Evolutionary conservation across 2,888 invertebrate species (phyloP).

Genomic region (Chrysodeixis includens): DNA sequence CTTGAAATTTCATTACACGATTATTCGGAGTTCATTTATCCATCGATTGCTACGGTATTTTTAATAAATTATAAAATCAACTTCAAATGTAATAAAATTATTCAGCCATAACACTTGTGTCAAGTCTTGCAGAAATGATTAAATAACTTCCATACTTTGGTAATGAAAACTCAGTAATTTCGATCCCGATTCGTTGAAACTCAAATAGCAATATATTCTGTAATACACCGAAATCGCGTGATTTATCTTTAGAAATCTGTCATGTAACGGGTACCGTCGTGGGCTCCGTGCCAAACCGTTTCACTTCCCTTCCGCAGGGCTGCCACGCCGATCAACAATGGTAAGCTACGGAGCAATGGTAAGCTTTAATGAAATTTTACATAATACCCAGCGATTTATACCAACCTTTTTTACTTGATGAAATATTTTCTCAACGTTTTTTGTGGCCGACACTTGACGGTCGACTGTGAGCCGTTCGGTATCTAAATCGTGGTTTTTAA

Average conservation of each 20-base stretch:
- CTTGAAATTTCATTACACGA: too few species aligned
- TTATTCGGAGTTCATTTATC: background rate
- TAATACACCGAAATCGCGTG: constrained; percentile 36
- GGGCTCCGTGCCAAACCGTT: constrained; percentile 65
- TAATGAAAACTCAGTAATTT: constrained; percentile 10
- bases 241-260: constrained; percentile 56
- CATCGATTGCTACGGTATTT: background rate
- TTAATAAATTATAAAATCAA: background rate
- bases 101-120: background rate
- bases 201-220: constrained; percentile 16
- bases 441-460: constrained; percentile 36
- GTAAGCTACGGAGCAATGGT: constrained; percentile 35
- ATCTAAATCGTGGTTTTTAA: constrained; percentile 29
- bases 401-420: constrained; percentile 40
- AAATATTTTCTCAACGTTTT: constrained; percentile 41
- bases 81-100: constrained; percentile 4
- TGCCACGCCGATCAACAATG: constrained; percentile 46
- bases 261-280: constrained; percentile 48
- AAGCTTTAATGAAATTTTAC: constrained; percentile 52
- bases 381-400: constrained; percentile 42
- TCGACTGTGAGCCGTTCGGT: constrained; percentile 26
- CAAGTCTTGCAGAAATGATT: constrained; percentile 2
- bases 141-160: background rate
- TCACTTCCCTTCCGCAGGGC: constrained; percentile 63
- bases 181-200: constrained; percentile 13